Evolutionary conservation across 92 coral and sea anemone genomes (phyloP), one percentile per base, ranked within the genome.

Genomic region (Heliopora coerulea): DNA sequence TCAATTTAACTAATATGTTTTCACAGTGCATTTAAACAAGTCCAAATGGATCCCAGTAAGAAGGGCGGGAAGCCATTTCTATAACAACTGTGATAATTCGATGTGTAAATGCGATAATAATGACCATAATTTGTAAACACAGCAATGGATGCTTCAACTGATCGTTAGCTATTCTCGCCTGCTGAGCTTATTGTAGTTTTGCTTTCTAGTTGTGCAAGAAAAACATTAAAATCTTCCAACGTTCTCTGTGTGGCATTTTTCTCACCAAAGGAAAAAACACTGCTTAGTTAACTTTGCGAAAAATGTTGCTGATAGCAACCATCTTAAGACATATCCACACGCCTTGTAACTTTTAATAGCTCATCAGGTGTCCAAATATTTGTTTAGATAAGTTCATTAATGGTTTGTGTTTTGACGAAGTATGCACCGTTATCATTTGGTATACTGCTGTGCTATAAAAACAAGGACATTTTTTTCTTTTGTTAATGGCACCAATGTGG

Each of bases 111-210:
- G 33, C 26, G 49, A 52, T 70, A 70, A 70, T 70, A 70, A 70
- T 70, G 54, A 70, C 77, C 77, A 52, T 70, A 70, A 70, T 70
- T 70, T 70, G 77, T 70, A 70, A 70, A 70, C 77, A 70, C 77
- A 50, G 77, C 62, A 52, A 70, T 70, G 77, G 77, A 70, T 70
- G 37, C 54, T 54, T 70, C 77, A 70, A 70, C 77, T 70, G 63
- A 54, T 70, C 77, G 77, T 70, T 70, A 70, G 35, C 48, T 52
- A 20, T 14, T 19, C 77, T 70, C 63, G 77, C 77, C 77, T 54
- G 77, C 77, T 70, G 77, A 29, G 77, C 33, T 17, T n/a, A n/a
- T 40, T 67, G 26, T 44, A 44, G 74, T 67, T 21, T 46, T 12
- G 13, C 59, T 65, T 3, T 40, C 54, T 67, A 34, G 59, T 35